Evolutionary conservation across 2,888 invertebrate species (phyloP).

Genomic region (Leptarthrus brevirostris): DNA sequence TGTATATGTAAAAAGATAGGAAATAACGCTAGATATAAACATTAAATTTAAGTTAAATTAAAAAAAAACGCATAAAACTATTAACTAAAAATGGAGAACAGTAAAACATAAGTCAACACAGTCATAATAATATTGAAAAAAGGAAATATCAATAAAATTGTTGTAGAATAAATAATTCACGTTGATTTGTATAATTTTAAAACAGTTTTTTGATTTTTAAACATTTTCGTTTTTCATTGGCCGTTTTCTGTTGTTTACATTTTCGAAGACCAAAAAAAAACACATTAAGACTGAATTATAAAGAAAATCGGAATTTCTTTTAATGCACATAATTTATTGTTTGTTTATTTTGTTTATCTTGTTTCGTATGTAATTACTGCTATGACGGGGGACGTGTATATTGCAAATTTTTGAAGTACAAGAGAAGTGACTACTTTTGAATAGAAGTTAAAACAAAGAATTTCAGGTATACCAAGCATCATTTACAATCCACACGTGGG

Average conservation of each 20-base stretch:
- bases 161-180: conserved; percentile 11
- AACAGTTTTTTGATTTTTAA: no score
- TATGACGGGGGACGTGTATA: no score
- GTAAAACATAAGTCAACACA: conserved; percentile 4
- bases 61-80: conserved; percentile 29
- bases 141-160: conserved; percentile 30
- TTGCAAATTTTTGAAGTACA: no score
- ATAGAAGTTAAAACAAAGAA: no score
- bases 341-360: no score
- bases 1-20: conserved; percentile 45
- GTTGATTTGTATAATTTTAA: background rate
- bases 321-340: no score
- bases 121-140: background rate
- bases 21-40: conserved; percentile 17
- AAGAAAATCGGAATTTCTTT: background rate
- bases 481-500: no score
- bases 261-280: background rate
- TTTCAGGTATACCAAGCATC: no score
- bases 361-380: no score
- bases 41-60: conserved; percentile 8
- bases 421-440: no score
- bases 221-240: background rate
- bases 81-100: conserved; percentile 10
- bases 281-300: conserved; percentile 3
- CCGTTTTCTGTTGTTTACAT: background rate